A percentile compares a stretch with the other conserved stretches of the same genome.
phyloP scores from a whole-genome alignment of 2,888 invertebrate genomes.

The Drosophila monieri region DNA sequence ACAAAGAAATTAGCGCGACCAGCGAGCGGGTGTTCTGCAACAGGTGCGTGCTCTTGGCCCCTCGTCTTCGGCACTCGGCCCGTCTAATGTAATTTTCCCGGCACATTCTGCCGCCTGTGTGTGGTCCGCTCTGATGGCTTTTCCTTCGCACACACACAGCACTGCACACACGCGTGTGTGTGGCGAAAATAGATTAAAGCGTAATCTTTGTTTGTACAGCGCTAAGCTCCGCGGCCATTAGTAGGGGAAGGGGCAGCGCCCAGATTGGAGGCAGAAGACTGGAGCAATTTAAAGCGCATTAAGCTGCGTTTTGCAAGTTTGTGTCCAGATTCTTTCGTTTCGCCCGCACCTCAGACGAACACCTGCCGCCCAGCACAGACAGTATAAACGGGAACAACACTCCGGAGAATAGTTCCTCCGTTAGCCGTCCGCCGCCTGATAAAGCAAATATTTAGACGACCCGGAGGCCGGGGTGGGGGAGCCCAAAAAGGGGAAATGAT shows the following conservation, averaged over 20 bases:
- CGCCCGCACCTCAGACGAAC: conserved; percentile 36
- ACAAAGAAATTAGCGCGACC: conserved; percentile 78
- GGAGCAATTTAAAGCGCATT: conserved; percentile 77
- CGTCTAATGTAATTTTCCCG: conserved; percentile 79
- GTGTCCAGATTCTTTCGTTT: conserved; percentile 70
- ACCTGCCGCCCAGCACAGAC: conserved; percentile 27
- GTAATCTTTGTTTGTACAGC: conserved; percentile 80
- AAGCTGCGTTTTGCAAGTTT: conserved; percentile 70
- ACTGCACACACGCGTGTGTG: conserved; percentile 16
- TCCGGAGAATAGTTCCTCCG: conserved; percentile 21
- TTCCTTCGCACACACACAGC: conserved; percentile 3
- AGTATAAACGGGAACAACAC: conserved; percentile 9
- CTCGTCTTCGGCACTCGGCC: conserved; percentile 20
- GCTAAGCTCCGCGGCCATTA: conserved; percentile 74
- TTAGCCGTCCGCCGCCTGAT: conserved; percentile 30
- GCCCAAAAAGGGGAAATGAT: conserved; percentile 70
- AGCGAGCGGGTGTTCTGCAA: conserved; percentile 23
- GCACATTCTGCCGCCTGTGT: conserved; percentile 39
- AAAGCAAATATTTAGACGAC: conserved; percentile 35
- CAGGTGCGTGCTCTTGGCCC: conserved; percentile 49
- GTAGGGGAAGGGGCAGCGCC: conserved; percentile 7
- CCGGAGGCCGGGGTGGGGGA: neutral
- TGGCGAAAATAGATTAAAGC: conserved; percentile 76
- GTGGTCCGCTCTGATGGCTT: conserved; percentile 35
- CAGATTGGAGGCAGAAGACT: conserved; percentile 10